These are phyloP conservation scores for Hirtodrosophila trivittata DNA, from an alignment of 2,888 invertebrate species.

Conservation along the genomic window DNA sequence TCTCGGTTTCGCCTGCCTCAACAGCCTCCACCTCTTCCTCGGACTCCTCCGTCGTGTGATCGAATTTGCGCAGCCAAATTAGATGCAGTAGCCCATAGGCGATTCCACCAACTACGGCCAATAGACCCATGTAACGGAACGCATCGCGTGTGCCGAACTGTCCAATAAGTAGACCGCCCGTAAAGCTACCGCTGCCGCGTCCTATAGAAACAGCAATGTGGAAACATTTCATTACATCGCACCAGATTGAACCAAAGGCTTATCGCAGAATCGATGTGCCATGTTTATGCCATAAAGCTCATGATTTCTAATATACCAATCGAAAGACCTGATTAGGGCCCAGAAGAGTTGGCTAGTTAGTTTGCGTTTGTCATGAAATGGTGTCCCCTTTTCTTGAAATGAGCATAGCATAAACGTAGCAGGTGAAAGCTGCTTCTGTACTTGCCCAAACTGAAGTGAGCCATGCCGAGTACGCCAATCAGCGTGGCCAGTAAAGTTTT, in stretches of 20 bases:
- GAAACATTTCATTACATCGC: slow-evolving; percentile 30
- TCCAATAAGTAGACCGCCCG: slow-evolving; percentile 91
- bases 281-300: background rate
- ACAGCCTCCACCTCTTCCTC: slow-evolving; percentile 81
- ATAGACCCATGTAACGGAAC: slow-evolving; percentile 91
- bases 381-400: no score
- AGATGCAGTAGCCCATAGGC: slow-evolving; percentile 89
- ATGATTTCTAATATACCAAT: no score
- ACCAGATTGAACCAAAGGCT: slow-evolving; percentile 8
- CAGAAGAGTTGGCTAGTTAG: no score
- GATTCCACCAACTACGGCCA: slow-evolving; percentile 89
- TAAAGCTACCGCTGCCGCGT: slow-evolving; percentile 91
- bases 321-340: no score
- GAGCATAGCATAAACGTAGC: background rate
- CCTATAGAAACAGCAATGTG: slow-evolving; percentile 83
- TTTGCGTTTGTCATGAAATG: no score
- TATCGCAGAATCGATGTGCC: slow-evolving; percentile 8
- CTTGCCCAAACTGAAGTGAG: slow-evolving; percentile 91
- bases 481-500: slow-evolving; percentile 92
- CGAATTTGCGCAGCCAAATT: slow-evolving; percentile 89
- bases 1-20: slow-evolving; percentile 87
- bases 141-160: slow-evolving; percentile 90
- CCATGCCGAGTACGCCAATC: slow-evolving; percentile 94
- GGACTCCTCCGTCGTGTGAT: slow-evolving; percentile 83
- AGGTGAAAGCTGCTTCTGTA: slow-evolving; percentile 13